Conservation (phyloP, 2,797 vertebrate species). For the Mus minutoides region DNA sequence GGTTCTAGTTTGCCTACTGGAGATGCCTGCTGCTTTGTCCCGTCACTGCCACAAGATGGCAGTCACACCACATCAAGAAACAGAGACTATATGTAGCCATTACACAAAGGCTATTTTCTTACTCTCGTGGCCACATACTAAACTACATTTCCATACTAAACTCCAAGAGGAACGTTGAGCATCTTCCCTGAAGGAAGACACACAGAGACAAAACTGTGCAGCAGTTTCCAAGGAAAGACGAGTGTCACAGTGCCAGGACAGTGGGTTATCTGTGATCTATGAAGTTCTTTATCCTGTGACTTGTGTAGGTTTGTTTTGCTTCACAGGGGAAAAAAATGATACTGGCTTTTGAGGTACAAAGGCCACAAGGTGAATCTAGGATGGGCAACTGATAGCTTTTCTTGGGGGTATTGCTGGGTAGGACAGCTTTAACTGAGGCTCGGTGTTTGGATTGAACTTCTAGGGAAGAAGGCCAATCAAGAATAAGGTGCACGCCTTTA, state of each 20-base stretch:
- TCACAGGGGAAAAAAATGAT: not conserved
- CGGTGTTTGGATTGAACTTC: not conserved
- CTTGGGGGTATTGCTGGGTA: not conserved
- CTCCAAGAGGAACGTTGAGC: not conserved
- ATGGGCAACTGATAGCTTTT: not conserved
- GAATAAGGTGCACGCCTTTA: too few species aligned
- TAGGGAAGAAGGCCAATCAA: too few species aligned
- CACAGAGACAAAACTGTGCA: not conserved
- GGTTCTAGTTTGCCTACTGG: not conserved
- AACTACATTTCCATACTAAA: not conserved
- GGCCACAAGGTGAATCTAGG: not conserved
- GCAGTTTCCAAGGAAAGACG: not conserved
- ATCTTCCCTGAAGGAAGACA: constrained; percentile 51
- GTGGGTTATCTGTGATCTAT: not conserved
- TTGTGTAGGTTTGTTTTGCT: not conserved
- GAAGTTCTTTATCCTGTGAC: constrained; percentile 10
- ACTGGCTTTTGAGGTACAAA: not conserved
- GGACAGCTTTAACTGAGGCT: not conserved
- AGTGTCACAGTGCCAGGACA: not conserved
- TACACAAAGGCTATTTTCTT: not conserved
- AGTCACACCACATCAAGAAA: constrained; percentile 74
- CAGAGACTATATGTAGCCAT: not conserved
- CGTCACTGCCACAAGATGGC: constrained; percentile 85
- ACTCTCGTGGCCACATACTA: not conserved
- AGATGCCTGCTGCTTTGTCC: not conserved